Percentiles rank a stretch among this genome's conserved stretches.
Evolutionary conservation across 2,888 invertebrate species (phyloP).

Genomic region (Drosophila mercatorum): DNA sequence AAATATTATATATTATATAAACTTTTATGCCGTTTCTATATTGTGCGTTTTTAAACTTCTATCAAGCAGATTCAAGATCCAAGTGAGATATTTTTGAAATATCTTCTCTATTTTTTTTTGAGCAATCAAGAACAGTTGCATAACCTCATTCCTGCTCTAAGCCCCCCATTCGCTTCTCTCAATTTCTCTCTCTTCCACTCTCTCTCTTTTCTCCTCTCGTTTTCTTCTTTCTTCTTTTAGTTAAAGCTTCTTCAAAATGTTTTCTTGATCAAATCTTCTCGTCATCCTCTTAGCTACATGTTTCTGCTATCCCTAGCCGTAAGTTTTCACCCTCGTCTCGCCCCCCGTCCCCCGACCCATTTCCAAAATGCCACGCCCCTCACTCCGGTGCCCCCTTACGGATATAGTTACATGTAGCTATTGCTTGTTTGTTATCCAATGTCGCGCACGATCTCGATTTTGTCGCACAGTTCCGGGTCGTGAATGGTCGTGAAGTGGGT

Average conservation of each 20-base stretch:
- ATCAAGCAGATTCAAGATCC: not conserved
- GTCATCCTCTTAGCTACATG: constrained; percentile 44
- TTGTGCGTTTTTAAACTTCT: constrained; percentile 19
- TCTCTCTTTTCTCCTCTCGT: not conserved
- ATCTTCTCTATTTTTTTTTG: constrained; percentile 11
- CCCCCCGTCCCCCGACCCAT: constrained; percentile 59
- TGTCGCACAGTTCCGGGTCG: constrained; percentile 87
- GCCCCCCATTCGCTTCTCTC: not conserved
- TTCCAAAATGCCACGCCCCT: constrained; percentile 9
- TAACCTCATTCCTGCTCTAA: not conserved
- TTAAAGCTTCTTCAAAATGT: constrained; percentile 44
- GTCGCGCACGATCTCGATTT: constrained; percentile 84
- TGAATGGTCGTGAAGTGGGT: constrained; percentile 90
- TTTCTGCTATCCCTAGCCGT: constrained; percentile 25
- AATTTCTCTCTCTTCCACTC: not conserved
- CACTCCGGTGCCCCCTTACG: constrained; percentile 61
- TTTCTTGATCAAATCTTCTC: not conserved
- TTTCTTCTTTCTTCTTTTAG: constrained; percentile 27
- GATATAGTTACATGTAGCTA: constrained; percentile 83
- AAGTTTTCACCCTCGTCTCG: not conserved
- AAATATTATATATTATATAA: constrained; percentile 2
- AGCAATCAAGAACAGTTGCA: constrained; percentile 15
- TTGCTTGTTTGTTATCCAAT: constrained; percentile 85
- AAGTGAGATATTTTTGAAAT: constrained; percentile 43
- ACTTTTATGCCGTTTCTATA: constrained; percentile 11